phyloP scores from a whole-genome alignment of 1,140 invertebrate genomes.

The Drosophila miranda region DNA sequence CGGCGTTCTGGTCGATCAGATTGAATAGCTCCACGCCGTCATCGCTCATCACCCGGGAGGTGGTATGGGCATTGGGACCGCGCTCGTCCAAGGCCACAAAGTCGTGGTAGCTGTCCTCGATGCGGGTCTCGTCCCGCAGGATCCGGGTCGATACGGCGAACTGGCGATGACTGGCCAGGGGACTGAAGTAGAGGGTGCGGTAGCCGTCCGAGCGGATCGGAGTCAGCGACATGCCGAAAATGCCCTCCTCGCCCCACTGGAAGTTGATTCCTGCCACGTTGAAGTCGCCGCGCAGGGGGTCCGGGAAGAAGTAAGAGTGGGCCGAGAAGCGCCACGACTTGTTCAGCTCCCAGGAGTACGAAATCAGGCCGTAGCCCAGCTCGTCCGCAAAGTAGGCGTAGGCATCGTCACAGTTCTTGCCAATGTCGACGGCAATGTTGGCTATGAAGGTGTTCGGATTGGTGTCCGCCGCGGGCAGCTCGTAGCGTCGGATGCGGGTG shows the following conservation, averaged over 20 bases:
- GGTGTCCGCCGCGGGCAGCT: conserved; percentile 87
- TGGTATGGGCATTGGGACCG: conserved; percentile 87
- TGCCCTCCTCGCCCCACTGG: conserved; percentile 91
- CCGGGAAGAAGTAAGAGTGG: conserved; percentile 90
- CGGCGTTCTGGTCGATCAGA: conserved; percentile 89
- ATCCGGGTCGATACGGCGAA: conserved; percentile 90
- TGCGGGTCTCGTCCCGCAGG: conserved; percentile 86
- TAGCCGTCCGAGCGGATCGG: conserved; percentile 86
- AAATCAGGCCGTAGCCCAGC: conserved; percentile 90
- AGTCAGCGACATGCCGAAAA: conserved; percentile 90
- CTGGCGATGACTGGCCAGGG: conserved; percentile 88
- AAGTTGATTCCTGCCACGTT: conserved; percentile 91
- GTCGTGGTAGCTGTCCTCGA: conserved; percentile 87
- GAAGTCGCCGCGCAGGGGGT: conserved; percentile 89
- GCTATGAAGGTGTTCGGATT: conserved; percentile 91
- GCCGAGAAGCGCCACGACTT: conserved; percentile 88
- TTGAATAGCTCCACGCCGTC: conserved; percentile 89
- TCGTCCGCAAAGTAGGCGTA: conserved; percentile 92
- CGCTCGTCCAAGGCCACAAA: conserved; percentile 87
- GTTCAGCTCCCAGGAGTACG: conserved; percentile 89
- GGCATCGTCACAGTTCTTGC: conserved; percentile 88
- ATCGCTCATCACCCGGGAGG: conserved; percentile 88
- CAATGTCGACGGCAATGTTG: conserved; percentile 91
- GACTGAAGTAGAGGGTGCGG: conserved; percentile 89
- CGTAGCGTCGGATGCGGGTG: conserved; percentile 87